Conservation (phyloP, 2,888 invertebrate genomes). For the Argyresthia albistria region DNA sequence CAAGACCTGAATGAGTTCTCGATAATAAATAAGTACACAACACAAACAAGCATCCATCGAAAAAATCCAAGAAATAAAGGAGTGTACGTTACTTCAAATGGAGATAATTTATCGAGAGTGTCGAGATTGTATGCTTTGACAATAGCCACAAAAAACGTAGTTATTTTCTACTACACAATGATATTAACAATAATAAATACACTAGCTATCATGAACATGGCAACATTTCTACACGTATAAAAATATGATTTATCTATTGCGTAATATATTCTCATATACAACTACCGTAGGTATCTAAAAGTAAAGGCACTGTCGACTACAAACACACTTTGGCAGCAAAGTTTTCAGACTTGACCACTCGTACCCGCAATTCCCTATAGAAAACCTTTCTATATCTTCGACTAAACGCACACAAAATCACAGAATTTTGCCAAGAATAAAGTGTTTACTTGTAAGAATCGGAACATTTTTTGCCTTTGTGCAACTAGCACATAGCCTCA, state of each 20-base stretch:
- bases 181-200: slow-evolving; percentile 1
- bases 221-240: slow-evolving; percentile 69
- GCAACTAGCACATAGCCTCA: slow-evolving; percentile 30
- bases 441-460: slow-evolving; percentile 62
- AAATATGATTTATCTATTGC: slow-evolving; percentile 62
- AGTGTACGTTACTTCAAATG: slow-evolving; percentile 10
- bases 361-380: neutral
- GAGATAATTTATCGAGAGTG: neutral
- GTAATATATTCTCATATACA: slow-evolving; percentile 64
- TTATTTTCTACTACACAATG: slow-evolving; percentile 23
- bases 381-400: slow-evolving; percentile 28
- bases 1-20: neutral
- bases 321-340: slow-evolving; percentile 73
- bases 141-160: slow-evolving; percentile 10
- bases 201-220: slow-evolving; percentile 64
- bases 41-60: slow-evolving; percentile 28
- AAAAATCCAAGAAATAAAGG: slow-evolving; percentile 15
- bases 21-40: slow-evolving; percentile 61
- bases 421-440: slow-evolving; percentile 64
- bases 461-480: slow-evolving; percentile 38
- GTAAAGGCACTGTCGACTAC: slow-evolving; percentile 72
- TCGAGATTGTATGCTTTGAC: no score
- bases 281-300: slow-evolving; percentile 43
- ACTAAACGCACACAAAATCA: slow-evolving; percentile 52
- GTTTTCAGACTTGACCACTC: slow-evolving; percentile 42